Evolutionary conservation across 2,888 invertebrate genomes (phyloP), one percentile per base, ranked within the genome.

Genomic region (Thymelicus lineola): DNA sequence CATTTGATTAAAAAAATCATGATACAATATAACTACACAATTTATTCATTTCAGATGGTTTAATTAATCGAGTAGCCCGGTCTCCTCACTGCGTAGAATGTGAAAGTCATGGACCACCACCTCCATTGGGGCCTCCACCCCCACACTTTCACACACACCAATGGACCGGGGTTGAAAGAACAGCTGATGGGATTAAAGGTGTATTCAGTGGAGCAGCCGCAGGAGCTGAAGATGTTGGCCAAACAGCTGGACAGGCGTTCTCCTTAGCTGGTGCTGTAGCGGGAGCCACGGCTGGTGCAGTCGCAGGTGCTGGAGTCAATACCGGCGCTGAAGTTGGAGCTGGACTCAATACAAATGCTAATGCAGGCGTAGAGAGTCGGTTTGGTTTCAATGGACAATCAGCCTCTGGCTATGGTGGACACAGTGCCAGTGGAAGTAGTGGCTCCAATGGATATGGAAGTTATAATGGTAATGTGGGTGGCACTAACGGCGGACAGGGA

Each of bases 171-270:
- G 72, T 84, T 10, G 75, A 84, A 10, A 82, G 82, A 64, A 79
- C 76, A 20, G 45, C 76, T 42, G 79, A 81, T 59, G 88, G 88
- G 2, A 63, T 73, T 4, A 83, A 82, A 50, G 86, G 88, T 63
- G 82, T 89, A 0, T 89, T 85, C 66, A 89, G 86, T 69, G 86
- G 85, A 4, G 86, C 86, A 0, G 79, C 82, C 0, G 85, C 84
- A 6, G 78, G 86, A 9, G 78, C 82, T n/a, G 77, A 77, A 2
- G 80, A 79, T 36, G 79, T 76, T 42, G 66, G 67, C 6, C 78
- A 82, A 50, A 71, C 73, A 50, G 63, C 76, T 15, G 84, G 86
- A 62, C 82, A 84, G 77, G 88, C 89, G 0, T 79, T 84, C 61
- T 85, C 86, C 0, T 65, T 87, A 46, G 80, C 80, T 17, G 64